phyloP scores from a whole-genome alignment of 64 coral and sea anemone genomes.

The Pachyseris speciosa region DNA sequence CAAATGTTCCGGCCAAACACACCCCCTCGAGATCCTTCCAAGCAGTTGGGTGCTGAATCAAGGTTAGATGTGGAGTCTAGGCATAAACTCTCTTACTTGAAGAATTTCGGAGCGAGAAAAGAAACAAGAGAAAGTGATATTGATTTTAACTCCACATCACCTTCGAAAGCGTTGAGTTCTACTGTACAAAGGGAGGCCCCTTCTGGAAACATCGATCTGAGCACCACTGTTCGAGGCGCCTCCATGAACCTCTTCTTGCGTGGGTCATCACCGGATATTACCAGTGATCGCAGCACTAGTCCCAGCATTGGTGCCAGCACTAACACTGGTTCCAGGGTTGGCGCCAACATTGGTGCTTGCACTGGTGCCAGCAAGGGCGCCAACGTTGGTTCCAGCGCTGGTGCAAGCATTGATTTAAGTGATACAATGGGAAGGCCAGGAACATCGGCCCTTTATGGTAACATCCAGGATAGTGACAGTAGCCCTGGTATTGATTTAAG shows the following conservation, averaged over 20 bases:
- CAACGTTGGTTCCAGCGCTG: background rate
- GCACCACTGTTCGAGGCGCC: background rate
- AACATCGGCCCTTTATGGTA: background rate
- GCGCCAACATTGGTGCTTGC: background rate
- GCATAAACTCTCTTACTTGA: background rate
- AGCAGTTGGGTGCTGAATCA: background rate
- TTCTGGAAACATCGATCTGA: slow-evolving; percentile 8
- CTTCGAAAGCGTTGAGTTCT: background rate
- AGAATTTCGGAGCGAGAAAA: background rate
- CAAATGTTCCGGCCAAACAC: background rate
- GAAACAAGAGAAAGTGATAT: background rate
- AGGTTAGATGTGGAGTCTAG: background rate
- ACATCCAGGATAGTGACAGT: background rate
- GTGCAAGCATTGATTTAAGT: slow-evolving; percentile 28
- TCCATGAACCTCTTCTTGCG: background rate
- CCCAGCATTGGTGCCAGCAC: background rate
- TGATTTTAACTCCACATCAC: background rate
- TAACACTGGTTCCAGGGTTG: background rate
- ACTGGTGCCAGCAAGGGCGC: background rate
- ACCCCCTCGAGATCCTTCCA: background rate
- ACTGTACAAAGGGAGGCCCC: background rate
- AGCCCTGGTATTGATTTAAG: slow-evolving; percentile 23
- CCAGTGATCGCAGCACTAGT: background rate
- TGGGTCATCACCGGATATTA: background rate
- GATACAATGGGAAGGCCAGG: background rate